Evolutionary conservation across 2,113 vertebrate genomes (phyloP).

Genomic region (Plecturocebus donacophilus): DNA sequence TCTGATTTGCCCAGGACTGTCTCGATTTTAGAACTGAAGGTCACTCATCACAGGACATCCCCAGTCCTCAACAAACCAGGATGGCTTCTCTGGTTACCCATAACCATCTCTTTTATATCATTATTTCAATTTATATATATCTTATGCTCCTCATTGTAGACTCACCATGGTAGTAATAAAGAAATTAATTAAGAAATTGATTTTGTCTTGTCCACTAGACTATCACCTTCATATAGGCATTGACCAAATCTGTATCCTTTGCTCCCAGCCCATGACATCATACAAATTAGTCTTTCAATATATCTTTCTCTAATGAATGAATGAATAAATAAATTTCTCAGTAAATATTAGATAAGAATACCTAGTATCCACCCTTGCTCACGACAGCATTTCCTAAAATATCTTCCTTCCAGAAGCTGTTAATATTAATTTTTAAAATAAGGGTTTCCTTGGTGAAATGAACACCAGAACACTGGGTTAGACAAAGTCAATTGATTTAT

Average conservation of each 20-base stretch:
- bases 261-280: background rate
- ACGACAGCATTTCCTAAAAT: background rate
- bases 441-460: background rate
- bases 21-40: background rate
- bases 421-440: background rate
- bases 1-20: background rate
- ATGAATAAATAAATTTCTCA: background rate
- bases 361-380: background rate
- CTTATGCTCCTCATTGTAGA: background rate
- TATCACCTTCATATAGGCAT: background rate
- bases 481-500: background rate
- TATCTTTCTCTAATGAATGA: background rate
- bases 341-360: background rate
- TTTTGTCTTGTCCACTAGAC: conserved; percentile 3
- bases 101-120: background rate
- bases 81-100: background rate
- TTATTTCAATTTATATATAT: background rate
- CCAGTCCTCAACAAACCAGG: background rate
- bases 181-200: conserved; percentile 16
- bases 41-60: background rate
- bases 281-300: background rate
- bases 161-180: conserved; percentile 17
- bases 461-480: background rate
- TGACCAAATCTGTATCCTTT: background rate
- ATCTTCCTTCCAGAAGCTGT: background rate